phyloP scores from a whole-genome alignment of 2,888 invertebrate genomes.

The Phrixothrix hirtus region DNA sequence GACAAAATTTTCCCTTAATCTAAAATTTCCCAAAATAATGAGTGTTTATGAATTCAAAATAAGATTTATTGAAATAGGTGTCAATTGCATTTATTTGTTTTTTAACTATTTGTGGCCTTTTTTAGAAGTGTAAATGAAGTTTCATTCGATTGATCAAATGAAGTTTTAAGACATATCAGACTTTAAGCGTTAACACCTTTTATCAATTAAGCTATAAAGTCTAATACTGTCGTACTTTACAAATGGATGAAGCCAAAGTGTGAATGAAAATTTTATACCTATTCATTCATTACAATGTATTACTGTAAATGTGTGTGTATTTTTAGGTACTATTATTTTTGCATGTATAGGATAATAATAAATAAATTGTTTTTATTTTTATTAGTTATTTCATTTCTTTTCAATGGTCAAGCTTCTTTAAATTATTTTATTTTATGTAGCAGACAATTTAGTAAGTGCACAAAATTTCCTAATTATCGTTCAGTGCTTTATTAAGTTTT shows the following conservation, averaged over 20 bases:
- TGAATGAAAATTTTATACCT: not conserved
- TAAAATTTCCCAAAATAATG: not conserved
- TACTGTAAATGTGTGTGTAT: slow-evolving; percentile 27
- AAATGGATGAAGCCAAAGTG: not conserved
- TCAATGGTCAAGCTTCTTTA: not conserved
- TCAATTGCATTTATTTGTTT: not conserved
- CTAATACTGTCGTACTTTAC: not conserved
- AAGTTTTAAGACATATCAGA: not conserved
- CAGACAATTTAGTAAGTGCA: no score
- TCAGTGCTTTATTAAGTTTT: no score
- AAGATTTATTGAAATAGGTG: not conserved
- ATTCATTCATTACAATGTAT: slow-evolving; percentile 15
- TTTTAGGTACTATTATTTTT: slow-evolving; percentile 34
- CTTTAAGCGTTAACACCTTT: not conserved
- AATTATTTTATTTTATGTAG: no score
- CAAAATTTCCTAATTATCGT: no score
- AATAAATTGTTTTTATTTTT: slow-evolving; percentile 46
- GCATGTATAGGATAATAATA: slow-evolving; percentile 40
- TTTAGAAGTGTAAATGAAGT: not conserved
- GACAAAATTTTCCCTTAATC: not conserved
- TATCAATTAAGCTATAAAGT: not conserved
- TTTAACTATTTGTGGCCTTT: not conserved
- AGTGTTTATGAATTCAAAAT: not conserved
- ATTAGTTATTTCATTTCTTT: slow-evolving; percentile 22
- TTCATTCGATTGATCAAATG: not conserved